Conservation (phyloP, 2,113 vertebrate species). For the Pelmatolapia mariae region DNA sequence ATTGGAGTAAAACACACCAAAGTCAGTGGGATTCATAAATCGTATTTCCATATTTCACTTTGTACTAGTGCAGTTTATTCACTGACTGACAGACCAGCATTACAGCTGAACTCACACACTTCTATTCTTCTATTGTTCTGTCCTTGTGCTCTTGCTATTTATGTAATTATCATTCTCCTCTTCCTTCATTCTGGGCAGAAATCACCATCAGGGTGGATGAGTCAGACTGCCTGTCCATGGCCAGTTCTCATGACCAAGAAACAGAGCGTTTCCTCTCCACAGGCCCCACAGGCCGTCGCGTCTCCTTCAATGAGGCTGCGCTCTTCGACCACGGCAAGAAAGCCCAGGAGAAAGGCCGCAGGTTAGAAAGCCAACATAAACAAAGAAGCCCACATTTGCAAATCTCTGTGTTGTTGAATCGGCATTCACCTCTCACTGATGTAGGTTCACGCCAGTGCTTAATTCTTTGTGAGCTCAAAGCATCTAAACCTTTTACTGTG, state of each 20-base stretch:
- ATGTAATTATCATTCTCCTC: not conserved
- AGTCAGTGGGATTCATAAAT: not conserved
- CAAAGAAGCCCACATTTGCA: not conserved
- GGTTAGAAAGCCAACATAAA: slow-evolving; percentile 67
- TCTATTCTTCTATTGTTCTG: not conserved
- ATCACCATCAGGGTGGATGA: slow-evolving; percentile 87
- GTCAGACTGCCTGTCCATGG: slow-evolving; percentile 81
- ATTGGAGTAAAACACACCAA: not conserved
- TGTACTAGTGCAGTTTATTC: accelerated
- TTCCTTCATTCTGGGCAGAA: slow-evolving; percentile 63
- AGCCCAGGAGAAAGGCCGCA: slow-evolving; percentile 89
- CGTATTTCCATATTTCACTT: not conserved
- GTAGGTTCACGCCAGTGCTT: not conserved
- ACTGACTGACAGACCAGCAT: not conserved
- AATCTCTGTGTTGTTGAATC: not conserved
- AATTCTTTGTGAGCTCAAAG: not conserved
- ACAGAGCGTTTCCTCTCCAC: slow-evolving; percentile 89
- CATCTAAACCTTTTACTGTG: not conserved
- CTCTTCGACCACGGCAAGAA: slow-evolving; percentile 91
- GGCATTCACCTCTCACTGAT: not conserved
- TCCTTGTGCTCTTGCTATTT: not conserved
- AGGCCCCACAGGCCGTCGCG: slow-evolving; percentile 81
- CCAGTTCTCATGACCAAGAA: slow-evolving; percentile 83
- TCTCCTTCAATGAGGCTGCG: slow-evolving; percentile 96
- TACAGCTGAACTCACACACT: not conserved